Conservation (phyloP, 2,113 vertebrate genomes). For the Zapornia atra region DNA sequence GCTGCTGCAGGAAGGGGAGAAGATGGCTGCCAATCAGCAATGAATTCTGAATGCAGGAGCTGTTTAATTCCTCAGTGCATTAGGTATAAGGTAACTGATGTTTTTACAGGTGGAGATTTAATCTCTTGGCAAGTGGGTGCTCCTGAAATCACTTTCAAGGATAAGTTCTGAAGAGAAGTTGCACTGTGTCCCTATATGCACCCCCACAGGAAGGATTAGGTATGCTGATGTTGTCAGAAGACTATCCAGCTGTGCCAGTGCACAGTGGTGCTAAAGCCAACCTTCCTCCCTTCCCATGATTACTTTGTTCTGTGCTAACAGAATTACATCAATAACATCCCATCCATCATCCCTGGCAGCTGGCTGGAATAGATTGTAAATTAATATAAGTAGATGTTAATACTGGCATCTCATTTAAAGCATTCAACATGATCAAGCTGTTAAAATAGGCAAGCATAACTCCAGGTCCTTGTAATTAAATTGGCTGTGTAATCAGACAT, state of each 20-base stretch:
- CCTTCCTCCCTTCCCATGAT: neutral
- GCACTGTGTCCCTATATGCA: neutral
- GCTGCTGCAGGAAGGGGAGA: neutral
- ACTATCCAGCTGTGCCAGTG: neutral
- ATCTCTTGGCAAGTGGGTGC: neutral
- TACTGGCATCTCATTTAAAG: neutral
- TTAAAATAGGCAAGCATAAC: neutral
- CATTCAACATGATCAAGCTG: neutral
- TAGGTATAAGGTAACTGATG: neutral
- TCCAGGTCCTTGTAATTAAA: neutral
- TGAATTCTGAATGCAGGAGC: rapidly evolving
- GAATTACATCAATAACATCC: neutral
- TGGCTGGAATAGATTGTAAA: neutral
- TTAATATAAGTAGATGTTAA: neutral
- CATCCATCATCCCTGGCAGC: neutral
- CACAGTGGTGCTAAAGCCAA: neutral
- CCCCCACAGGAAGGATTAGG: rapidly evolving
- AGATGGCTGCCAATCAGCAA: neutral
- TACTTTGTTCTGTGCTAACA: neutral
- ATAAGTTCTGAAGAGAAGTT: neutral
- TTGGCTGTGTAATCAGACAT: neutral
- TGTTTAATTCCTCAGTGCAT: neutral
- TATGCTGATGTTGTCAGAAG: neutral
- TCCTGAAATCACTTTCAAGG: neutral
- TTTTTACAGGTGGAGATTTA: neutral